phyloP scores from a whole-genome alignment of 2,113 vertebrate genomes.

The Clarias macrocephalus region DNA sequence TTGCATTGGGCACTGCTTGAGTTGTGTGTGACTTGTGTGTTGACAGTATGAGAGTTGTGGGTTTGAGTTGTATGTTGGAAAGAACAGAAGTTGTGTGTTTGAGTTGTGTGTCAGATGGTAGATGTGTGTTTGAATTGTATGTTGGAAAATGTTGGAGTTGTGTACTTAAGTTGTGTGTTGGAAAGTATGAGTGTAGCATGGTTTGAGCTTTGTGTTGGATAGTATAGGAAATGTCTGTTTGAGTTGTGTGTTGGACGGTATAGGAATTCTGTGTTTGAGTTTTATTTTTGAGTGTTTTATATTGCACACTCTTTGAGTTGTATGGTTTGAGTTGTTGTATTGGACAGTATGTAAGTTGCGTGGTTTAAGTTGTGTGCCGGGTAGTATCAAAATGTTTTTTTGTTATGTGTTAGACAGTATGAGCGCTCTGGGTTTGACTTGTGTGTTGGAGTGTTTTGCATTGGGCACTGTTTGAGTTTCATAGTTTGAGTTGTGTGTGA shows the following conservation, averaged over 20 bases:
- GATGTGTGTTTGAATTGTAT: neutral
- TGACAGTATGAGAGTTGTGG: neutral
- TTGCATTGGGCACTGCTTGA: neutral
- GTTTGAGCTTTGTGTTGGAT: neutral
- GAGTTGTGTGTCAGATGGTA: neutral
- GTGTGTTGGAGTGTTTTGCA: neutral
- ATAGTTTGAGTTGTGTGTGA: neutral
- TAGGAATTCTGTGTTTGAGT: neutral
- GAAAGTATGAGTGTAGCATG: neutral
- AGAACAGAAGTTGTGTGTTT: too few species aligned
- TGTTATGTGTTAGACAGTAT: neutral
- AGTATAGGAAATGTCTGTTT: neutral
- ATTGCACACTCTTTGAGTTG: neutral
- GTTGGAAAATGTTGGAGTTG: neutral
- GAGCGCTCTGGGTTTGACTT: too few species aligned
- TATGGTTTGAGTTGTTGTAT: too few species aligned
- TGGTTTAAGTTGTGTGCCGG: neutral
- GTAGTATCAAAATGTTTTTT: neutral
- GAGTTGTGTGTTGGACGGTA: neutral
- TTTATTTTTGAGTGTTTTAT: neutral
- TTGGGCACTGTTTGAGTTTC: slow-evolving; percentile 32
- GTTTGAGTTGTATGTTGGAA: too few species aligned
- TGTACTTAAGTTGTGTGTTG: neutral
- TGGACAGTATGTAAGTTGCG: neutral
- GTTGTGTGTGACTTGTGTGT: neutral